Evolutionary conservation across 2,888 invertebrate species (phyloP).

Genomic region (Biston betularia): DNA sequence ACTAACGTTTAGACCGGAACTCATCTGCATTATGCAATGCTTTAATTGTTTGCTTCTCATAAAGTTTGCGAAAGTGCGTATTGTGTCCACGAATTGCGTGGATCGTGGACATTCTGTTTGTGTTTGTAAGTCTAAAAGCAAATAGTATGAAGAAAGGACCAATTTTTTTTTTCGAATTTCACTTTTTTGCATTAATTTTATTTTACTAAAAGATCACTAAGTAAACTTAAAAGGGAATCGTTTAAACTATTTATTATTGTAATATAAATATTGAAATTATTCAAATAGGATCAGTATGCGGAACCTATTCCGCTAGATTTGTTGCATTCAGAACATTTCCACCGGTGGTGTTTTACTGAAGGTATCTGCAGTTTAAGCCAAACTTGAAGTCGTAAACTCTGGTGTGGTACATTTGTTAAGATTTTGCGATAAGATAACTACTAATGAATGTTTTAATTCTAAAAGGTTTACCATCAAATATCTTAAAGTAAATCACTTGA

Average conservation of each 20-base stretch:
- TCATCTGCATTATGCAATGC: slow-evolving; percentile 44
- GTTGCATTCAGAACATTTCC: slow-evolving; percentile 61
- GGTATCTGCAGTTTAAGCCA: slow-evolving; percentile 58
- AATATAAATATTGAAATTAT: too few species aligned
- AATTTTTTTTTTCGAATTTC: too few species aligned
- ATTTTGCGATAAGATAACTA: not conserved
- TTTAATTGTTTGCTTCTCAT: slow-evolving; percentile 53
- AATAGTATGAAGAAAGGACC: slow-evolving; percentile 16
- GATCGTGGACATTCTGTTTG: slow-evolving; percentile 52
- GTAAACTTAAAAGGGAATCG: too few species aligned
- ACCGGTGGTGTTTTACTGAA: slow-evolving; percentile 53
- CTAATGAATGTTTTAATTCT: too few species aligned
- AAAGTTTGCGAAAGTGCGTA: slow-evolving; percentile 53
- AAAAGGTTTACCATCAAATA: too few species aligned
- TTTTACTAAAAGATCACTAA: too few species aligned
- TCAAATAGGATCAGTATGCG: slow-evolving; percentile 24
- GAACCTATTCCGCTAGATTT: slow-evolving; percentile 52
- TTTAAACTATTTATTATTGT: too few species aligned
- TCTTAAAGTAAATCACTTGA: too few species aligned
- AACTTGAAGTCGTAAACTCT: slow-evolving; percentile 53
- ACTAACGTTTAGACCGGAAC: slow-evolving; percentile 34
- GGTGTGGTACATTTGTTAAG: slow-evolving; percentile 37
- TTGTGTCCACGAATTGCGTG: slow-evolving; percentile 54
- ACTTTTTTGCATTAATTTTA: too few species aligned
- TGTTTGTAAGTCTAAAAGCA: slow-evolving; percentile 52